Evolutionary conservation across 1,140 invertebrate species (phyloP).

Genomic region (Drosophila tropicalis): DNA sequence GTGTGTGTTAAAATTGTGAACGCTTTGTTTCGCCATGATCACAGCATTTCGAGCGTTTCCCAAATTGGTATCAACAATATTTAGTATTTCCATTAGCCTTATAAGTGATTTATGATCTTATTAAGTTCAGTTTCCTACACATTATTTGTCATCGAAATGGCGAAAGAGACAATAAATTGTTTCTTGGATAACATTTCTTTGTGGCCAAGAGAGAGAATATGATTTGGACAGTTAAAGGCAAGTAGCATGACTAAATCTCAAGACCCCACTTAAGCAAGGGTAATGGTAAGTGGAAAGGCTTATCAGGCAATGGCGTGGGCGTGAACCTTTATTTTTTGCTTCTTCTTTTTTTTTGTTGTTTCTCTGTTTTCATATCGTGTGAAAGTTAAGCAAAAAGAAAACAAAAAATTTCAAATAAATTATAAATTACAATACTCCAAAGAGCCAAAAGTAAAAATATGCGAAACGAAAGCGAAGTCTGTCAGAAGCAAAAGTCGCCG

Average conservation of each 20-base stretch:
- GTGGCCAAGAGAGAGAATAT: too few species aligned
- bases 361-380: conserved; percentile 35
- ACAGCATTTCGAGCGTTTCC: too few species aligned
- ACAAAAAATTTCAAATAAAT: conserved; percentile 62
- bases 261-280: background rate
- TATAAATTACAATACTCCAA: conserved; percentile 55
- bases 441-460: conserved; percentile 49
- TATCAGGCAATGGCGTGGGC: conserved; percentile 19
- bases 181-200: too few species aligned
- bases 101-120: too few species aligned
- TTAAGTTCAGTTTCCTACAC: too few species aligned
- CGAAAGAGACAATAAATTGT: too few species aligned
- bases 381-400: conserved; percentile 61
- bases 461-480: conserved; percentile 76
- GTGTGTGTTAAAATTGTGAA: too few species aligned
- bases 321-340: conserved; percentile 12
- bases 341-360: background rate
- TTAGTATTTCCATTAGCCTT: too few species aligned
- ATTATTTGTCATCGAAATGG: too few species aligned
- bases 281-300: conserved; percentile 5
- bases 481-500: conserved; percentile 54
- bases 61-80: too few species aligned
- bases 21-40: too few species aligned
- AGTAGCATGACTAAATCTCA: background rate
- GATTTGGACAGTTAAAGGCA: background rate